Evolutionary conservation across 35 echinoderm and acorn worm genomes (phyloP).

Genomic region (Nesometra sesokonis): DNA sequence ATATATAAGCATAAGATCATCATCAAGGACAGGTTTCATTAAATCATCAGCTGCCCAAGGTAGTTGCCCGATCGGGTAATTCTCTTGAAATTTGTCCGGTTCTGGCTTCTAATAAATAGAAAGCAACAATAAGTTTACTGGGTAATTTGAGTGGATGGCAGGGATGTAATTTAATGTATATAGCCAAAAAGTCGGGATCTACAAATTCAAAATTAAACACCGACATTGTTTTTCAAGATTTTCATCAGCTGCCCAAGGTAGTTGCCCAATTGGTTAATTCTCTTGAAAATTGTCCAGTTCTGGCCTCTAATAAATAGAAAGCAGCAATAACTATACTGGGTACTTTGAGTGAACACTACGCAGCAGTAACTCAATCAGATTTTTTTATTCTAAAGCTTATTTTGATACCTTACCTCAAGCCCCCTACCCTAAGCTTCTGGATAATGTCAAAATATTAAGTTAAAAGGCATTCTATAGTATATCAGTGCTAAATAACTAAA

Average conservation of each 20-base stretch:
- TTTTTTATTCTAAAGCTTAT: too few species aligned
- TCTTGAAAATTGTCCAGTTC: neutral
- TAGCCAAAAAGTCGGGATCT: neutral
- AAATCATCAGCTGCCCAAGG: slow-evolving; percentile 41
- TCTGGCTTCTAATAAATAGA: slow-evolving; percentile 14
- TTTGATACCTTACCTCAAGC: too few species aligned
- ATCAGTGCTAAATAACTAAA: too few species aligned
- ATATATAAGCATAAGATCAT: slow-evolving; percentile 49
- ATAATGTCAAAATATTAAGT: too few species aligned
- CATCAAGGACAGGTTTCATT: slow-evolving; percentile 42
- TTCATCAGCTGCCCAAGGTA: slow-evolving; percentile 39
- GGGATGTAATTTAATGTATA: neutral
- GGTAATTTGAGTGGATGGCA: neutral
- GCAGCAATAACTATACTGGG: neutral
- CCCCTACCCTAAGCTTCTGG: too few species aligned
- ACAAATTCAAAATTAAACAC: neutral
- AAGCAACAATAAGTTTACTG: neutral
- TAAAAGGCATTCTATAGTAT: too few species aligned
- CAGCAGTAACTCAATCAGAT: too few species aligned
- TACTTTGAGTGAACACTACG: neutral
- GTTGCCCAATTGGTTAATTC: slow-evolving; percentile 1
- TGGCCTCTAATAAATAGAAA: slow-evolving; percentile 10
- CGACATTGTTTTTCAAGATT: neutral
- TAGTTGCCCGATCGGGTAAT: slow-evolving; percentile 4
- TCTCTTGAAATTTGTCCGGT: neutral